Percentiles rank a stretch among this genome's conserved stretches.
Conservation (phyloP, 2,113 vertebrate genomes). For the Nanorana parkeri region DNA sequence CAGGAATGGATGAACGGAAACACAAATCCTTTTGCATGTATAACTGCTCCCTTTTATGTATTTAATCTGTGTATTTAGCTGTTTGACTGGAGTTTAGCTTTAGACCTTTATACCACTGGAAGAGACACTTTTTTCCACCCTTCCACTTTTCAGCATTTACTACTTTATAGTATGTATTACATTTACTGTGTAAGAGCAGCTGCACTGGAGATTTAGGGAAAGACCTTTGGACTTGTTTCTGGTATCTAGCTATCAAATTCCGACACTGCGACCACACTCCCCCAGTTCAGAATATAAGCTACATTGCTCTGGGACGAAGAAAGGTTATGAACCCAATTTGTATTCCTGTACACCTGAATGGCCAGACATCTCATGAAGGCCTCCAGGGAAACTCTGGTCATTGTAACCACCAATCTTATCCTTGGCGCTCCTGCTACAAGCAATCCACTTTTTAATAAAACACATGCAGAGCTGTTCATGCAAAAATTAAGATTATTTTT, state of each 20-base stretch:
- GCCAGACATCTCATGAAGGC: conserved; percentile 41
- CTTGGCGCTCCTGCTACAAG: neutral
- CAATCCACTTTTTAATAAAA: conserved; percentile 22
- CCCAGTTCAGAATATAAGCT: conserved; percentile 31
- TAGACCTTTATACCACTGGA: too few species aligned
- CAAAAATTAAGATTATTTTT: neutral
- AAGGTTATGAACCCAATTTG: conserved; percentile 55
- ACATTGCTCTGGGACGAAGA: conserved; percentile 40
- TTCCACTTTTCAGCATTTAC: too few species aligned
- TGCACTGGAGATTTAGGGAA: conserved; percentile 42
- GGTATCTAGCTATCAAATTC: conserved; percentile 52
- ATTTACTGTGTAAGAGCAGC: too few species aligned
- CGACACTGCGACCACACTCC: conserved; percentile 41
- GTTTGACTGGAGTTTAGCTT: too few species aligned
- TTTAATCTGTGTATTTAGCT: too few species aligned
- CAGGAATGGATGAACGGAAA: too few species aligned
- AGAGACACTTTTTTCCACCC: too few species aligned
- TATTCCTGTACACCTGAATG: conserved; percentile 55
- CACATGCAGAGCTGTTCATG: conserved; percentile 13
- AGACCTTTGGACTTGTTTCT: conserved; percentile 52
- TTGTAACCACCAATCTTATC: conserved; percentile 2
- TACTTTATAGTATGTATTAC: too few species aligned
- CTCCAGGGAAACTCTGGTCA: conserved; percentile 39
- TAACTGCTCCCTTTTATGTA: too few species aligned
- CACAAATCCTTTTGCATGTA: too few species aligned